Conservation (phyloP, 2,888 invertebrate genomes). For the Myopa testacea region DNA sequence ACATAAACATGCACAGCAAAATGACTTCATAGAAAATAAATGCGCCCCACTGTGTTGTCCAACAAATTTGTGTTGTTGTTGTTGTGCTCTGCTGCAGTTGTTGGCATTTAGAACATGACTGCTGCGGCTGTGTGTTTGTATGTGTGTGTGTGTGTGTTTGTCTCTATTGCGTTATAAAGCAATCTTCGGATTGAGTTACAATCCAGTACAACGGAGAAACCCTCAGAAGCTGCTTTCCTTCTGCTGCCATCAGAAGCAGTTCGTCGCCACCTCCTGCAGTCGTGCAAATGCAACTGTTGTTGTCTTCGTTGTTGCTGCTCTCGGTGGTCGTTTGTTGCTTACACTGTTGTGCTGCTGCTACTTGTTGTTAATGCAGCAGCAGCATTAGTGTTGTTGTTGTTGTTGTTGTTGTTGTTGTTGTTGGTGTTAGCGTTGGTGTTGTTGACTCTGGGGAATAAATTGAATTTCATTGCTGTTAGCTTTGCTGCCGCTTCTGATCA, state of each 20-base stretch:
- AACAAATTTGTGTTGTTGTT: constrained; percentile 17
- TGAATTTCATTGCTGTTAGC: constrained; percentile 39
- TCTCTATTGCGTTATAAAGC: constrained; percentile 7
- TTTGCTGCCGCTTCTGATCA: constrained; percentile 18
- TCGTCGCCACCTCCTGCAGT: background rate
- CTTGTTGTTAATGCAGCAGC: constrained; percentile 27
- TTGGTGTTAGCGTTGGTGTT: background rate
- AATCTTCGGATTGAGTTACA: constrained; percentile 24
- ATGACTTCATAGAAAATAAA: constrained; percentile 29
- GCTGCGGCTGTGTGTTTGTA: background rate
- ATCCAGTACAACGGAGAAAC: constrained; percentile 3
- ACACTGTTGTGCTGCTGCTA: constrained; percentile 17
- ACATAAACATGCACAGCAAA: constrained; percentile 9
- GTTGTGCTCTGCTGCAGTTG: constrained; percentile 9
- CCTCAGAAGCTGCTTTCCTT: constrained; percentile 20
- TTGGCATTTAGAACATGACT: background rate
- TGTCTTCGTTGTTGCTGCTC: constrained; percentile 14
- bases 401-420: constrained; percentile 1
- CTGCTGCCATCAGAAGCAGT: background rate
- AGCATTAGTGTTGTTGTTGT: constrained; percentile 15
- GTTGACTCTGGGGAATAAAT: constrained; percentile 37
- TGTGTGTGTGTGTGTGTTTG: background rate
- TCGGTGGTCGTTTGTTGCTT: constrained; percentile 7
- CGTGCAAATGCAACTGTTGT: background rate
- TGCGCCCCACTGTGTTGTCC: constrained; percentile 23